Base-by-base conservation (phyloP, 2,113 vertebrate species). In the Erpornis zantholeuca region DNA sequence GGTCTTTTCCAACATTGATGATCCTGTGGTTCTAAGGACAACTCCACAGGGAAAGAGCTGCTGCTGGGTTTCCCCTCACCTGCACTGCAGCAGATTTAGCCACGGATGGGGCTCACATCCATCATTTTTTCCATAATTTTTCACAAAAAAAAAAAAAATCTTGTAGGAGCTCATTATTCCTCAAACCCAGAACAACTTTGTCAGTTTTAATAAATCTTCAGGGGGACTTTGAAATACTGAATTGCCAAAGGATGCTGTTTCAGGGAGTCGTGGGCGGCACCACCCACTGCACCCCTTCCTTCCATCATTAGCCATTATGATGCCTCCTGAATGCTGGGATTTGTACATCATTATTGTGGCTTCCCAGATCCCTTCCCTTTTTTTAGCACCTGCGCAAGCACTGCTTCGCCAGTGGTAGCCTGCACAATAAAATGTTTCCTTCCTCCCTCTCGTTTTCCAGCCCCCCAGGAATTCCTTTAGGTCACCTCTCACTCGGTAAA, bases 401-500 rank as follows among this genome's bases (percentile, higher is more conserved):
- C 31, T 27, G 77, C 57, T 76, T 72, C 72, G 50, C 80, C 56
- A 44, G 54, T 42, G 38, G 68, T 61, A 77, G 64, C 47, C 76
- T 54, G 19, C 35, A 77, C 60, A 73, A 59, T 12, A 10, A 88
- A 92, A 81, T 29, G 10, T 8, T 45, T 81, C n/a, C 60, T 66
- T 81, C 63, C 68, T 77, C 64, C 69, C 38, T 70, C 60, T 50
- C 33, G 29, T 81, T 95, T 86, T 38, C 50, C 69, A 86, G 69
- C 83, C 35, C 86, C 73, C 52, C 64, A 75, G 89, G 91, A 86
- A 75, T 81, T 89, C 47, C 83, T 92, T 81, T 33, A 84, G 91
- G 83, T 94, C 71, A 86, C 69, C 83, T 70, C 52, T 79, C 75
- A 31, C 69, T 89, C 25, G 21, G 65, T 64, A 76, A 96, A 94